Evolutionary conservation across 2,888 invertebrate genomes (phyloP), one percentile per base, ranked within the genome.

Genomic region (Dasypolia templi): DNA sequence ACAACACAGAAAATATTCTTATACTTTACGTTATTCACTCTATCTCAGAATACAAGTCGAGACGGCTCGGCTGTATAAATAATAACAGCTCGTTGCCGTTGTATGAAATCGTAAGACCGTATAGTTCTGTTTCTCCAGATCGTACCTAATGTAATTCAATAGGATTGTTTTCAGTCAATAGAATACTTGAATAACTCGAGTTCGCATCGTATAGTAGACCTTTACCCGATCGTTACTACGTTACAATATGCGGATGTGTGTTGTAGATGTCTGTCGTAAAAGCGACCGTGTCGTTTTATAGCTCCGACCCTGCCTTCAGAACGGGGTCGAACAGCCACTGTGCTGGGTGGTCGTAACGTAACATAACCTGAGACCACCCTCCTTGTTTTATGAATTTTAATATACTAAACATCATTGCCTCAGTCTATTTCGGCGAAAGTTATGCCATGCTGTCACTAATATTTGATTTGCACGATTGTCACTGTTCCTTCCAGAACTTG

Each of bases 241-340:
- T 89, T 88, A 86, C 88, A 89, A 89, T 89, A 90, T 90, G 88
- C 87, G 88, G 89, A 90, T 90, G 89, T 87, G 85, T 90, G 91
- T 92, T 91, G 89, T 89, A 88, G 89, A 88, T 90, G 91, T 90
- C 86, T 89, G 91, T 92, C 93, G 92, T 94, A 93, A 94, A 94
- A 92, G 91, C 91, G 90, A 87, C 90, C 89, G 91, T 91, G 91
- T 89, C 90, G 91, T 92, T 95, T 93, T 94, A 94, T 91, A 90
- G 90, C 90, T 86, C 81, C 85, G 88, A 88, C 85, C 88, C 88
- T 85, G 84, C 82, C 83, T 84, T 80, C 80, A 87, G 89, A 88
- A 88, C 86, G 88, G 88, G 90, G 90, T 88, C 89, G 89, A 84
- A 82, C 88, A 85, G 87, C 88, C 88, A 87, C 90, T 87, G 89